phyloP scores from a whole-genome alignment of 1,140 invertebrate genomes.

The Drosophila erecta region DNA sequence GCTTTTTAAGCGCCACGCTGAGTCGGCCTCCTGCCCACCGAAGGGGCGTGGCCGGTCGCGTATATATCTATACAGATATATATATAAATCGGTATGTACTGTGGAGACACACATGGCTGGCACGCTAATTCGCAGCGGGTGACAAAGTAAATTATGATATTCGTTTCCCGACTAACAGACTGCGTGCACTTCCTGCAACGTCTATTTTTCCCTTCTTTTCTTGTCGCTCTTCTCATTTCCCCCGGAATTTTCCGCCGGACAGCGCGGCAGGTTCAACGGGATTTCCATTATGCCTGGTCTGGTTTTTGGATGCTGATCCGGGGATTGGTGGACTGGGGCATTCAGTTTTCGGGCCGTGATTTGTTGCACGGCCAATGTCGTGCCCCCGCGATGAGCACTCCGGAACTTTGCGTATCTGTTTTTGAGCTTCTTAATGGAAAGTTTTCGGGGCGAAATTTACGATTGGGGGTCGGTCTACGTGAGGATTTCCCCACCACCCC shows the following conservation, averaged over 20 bases:
- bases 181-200: conserved; percentile 73
- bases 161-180: conserved; percentile 79
- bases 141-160: conserved; percentile 83
- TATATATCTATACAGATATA: conserved; percentile 11
- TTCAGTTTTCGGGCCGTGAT: conserved; percentile 62
- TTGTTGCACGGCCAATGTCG: conserved; percentile 70
- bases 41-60: conserved; percentile 34
- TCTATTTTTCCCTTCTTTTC: conserved; percentile 23
- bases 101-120: conserved; percentile 45
- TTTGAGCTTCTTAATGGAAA: conserved; percentile 83
- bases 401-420: conserved; percentile 78
- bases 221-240: conserved; percentile 27
- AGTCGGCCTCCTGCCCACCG: conserved; percentile 33
- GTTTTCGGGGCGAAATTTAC: conserved; percentile 72
- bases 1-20: conserved; percentile 58
- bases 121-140: conserved; percentile 80
- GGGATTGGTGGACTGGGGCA: conserved; percentile 2
- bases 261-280: conserved; percentile 34
- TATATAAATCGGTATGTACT: conserved; percentile 19
- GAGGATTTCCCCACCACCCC: background rate
- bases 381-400: conserved; percentile 58
- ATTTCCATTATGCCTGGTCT: conserved; percentile 68
- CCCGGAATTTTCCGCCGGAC: conserved; percentile 26
- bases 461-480: conserved; percentile 46
- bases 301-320: conserved; percentile 19